phyloP scores from a whole-genome alignment of 2,113 vertebrate genomes.

The Microcebus murinus region DNA sequence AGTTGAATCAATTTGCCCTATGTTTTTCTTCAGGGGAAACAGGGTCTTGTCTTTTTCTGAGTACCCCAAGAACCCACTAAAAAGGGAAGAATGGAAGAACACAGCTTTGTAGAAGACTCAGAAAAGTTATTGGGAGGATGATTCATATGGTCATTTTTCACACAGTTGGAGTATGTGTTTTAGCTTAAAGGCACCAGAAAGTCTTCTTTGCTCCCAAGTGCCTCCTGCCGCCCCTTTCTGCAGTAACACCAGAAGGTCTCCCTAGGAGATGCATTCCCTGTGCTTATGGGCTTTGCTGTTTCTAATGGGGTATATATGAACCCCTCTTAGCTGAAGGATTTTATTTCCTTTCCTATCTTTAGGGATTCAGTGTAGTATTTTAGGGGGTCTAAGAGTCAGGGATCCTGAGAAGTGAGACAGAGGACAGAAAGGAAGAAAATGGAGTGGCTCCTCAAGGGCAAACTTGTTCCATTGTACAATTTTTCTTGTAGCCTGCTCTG shows the following conservation, averaged over 20 bases:
- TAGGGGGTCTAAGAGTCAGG: neutral
- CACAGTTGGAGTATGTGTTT: neutral
- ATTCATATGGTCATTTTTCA: neutral
- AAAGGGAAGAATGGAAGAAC: neutral
- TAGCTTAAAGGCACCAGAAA: neutral
- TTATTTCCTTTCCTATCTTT: neutral
- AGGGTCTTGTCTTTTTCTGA: neutral
- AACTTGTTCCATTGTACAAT: neutral
- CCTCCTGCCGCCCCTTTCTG: neutral
- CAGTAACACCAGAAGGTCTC: neutral
- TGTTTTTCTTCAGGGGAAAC: neutral
- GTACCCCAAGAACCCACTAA: neutral
- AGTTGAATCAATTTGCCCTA: neutral
- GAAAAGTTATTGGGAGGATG: neutral
- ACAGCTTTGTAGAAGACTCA: neutral
- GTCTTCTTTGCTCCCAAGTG: neutral
- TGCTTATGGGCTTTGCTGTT: neutral
- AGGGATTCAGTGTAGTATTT: neutral
- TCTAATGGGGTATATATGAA: neutral
- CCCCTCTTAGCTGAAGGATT: neutral
- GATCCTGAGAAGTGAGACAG: neutral
- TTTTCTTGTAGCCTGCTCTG: neutral
- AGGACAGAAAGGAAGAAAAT: neutral
- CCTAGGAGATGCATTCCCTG: neutral
- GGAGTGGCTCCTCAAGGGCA: neutral